These are phyloP conservation scores for Calidris pugnax DNA, from an alignment of 2,113 vertebrate species.

Conservation along the genomic window DNA sequence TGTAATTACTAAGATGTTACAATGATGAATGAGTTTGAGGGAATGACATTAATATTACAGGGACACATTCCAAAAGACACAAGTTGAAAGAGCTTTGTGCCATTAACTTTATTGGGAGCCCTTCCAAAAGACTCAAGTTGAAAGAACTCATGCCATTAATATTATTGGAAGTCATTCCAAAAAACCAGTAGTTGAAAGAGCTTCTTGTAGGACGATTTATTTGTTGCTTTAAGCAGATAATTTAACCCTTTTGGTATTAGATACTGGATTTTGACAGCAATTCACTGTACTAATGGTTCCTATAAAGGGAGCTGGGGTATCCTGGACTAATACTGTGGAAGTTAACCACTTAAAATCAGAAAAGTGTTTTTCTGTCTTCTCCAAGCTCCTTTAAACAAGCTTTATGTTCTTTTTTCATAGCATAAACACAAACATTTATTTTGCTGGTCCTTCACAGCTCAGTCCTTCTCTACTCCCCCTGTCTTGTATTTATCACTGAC, in stretches of 20 bases:
- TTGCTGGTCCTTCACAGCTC: background rate
- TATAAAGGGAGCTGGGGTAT: background rate
- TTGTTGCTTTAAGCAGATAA: background rate
- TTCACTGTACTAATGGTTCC: background rate
- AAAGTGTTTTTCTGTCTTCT: background rate
- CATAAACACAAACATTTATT: background rate
- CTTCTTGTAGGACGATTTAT: slow-evolving; percentile 1
- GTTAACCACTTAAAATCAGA: background rate
- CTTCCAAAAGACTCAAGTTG: slow-evolving; percentile 19
- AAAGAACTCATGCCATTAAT: slow-evolving; percentile 37
- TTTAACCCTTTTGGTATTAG: background rate
- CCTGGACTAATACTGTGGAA: background rate
- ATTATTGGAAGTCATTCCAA: background rate
- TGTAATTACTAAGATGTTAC: background rate
- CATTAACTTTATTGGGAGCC: slow-evolving; percentile 2
- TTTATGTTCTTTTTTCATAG: background rate
- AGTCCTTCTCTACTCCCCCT: background rate
- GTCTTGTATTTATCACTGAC: background rate
- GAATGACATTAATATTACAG: background rate
- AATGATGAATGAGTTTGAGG: background rate
- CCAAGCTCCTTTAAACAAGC: background rate
- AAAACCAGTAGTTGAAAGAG: background rate
- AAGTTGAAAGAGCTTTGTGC: slow-evolving; percentile 40
- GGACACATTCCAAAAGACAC: background rate
- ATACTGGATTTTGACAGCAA: background rate